Conservation (phyloP, 1,140 invertebrate genomes). For the Zaprionus camerounensis region DNA sequence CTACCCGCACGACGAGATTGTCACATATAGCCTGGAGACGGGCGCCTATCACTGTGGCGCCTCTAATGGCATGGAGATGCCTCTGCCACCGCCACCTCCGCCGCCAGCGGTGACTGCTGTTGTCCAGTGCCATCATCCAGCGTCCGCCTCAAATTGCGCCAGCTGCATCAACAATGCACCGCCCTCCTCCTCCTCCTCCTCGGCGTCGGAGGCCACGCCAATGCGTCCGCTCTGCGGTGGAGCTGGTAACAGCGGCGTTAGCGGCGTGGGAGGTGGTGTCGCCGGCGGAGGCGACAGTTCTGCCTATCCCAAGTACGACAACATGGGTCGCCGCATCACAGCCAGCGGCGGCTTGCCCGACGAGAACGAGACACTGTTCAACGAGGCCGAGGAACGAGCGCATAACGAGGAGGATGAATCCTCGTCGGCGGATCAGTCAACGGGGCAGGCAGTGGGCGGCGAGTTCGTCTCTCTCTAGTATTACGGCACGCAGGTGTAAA, state of each 20-base stretch:
- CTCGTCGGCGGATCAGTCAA: constrained; percentile 17
- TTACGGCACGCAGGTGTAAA: constrained; percentile 83
- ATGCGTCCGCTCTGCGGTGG: constrained; percentile 59
- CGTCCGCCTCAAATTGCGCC: constrained; percentile 69
- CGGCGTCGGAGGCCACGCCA: constrained; percentile 69
- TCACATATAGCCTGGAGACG: constrained; percentile 81
- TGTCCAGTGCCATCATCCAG: constrained; percentile 70
- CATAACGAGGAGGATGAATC: constrained; percentile 21
- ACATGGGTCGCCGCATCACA: constrained; percentile 94
- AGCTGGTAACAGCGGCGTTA: neutral
- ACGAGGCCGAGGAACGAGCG: constrained; percentile 62
- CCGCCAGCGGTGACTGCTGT: constrained; percentile 74
- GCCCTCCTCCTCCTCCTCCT: constrained; percentile 79
- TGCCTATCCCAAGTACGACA: constrained; percentile 90
- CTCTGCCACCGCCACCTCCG: constrained; percentile 71
- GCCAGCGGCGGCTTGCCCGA: constrained; percentile 90
- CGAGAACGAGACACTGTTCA: constrained; percentile 79
- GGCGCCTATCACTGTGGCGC: constrained; percentile 59
- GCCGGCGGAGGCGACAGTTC: constrained; percentile 45
- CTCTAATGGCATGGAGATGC: constrained; percentile 65
- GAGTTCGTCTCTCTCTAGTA: constrained; percentile 83
- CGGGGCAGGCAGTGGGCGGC: constrained; percentile 41
- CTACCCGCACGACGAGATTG: constrained; percentile 81
- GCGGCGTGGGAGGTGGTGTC: neutral
- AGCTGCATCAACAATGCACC: constrained; percentile 84